These are phyloP conservation scores for Lacanobia oleracea DNA, from an alignment of 2,888 invertebrate genomes.

Conservation along the genomic window DNA sequence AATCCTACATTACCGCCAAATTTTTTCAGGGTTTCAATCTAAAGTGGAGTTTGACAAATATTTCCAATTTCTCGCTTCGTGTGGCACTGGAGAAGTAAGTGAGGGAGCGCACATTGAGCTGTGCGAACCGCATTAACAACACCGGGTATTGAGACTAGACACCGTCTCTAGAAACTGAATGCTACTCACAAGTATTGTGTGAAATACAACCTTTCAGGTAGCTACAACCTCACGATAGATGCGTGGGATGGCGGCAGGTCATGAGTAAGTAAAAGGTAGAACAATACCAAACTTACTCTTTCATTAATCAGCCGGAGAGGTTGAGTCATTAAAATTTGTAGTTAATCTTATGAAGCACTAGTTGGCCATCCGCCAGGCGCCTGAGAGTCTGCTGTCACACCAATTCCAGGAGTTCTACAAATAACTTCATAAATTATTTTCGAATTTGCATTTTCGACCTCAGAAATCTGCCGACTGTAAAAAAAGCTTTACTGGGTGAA, in stretches of 20 bases:
- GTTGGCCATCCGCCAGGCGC: slow-evolving; percentile 30
- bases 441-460: not conserved
- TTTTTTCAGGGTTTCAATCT: no score
- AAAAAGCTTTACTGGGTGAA: no score
- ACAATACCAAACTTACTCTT: not conserved
- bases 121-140: no score
- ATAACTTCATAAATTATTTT: slow-evolving; percentile 9
- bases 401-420: slow-evolving; percentile 11
- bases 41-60: no score
- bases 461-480: not conserved
- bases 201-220: slow-evolving; percentile 5
- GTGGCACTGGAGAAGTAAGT: no score
- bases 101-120: no score
- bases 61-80: no score
- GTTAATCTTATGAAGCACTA: slow-evolving; percentile 19
- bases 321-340: slow-evolving; percentile 36
- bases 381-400: slow-evolving; percentile 13
- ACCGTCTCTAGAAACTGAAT: no score
- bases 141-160: no score
- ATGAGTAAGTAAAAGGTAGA: slow-evolving; percentile 18
- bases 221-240: not conserved
- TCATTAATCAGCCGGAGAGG: slow-evolving; percentile 30
- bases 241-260: not conserved
- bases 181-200: no score
- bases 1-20: no score